phyloP scores from a whole-genome alignment of 2,888 invertebrate genomes.

The Leptarthrus brevirostris region DNA sequence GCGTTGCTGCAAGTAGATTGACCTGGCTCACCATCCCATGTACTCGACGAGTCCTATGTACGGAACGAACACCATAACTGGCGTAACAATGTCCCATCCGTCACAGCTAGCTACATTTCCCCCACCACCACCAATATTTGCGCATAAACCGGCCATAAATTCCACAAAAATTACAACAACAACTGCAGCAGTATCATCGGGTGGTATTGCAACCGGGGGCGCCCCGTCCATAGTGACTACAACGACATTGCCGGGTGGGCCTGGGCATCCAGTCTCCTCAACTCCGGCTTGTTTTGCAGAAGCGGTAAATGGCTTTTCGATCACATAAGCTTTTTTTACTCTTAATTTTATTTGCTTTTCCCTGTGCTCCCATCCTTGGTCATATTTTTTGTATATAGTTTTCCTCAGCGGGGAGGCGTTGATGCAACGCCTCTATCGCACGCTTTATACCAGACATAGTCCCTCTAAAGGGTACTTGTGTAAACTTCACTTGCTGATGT shows the following conservation, averaged over 20 bases:
- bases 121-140: constrained; percentile 63
- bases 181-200: constrained; percentile 15
- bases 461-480: background rate
- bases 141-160: constrained; percentile 59
- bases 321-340: constrained; percentile 53
- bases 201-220: constrained; percentile 11
- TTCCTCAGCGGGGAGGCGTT: background rate
- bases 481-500: background rate
- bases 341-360: constrained; percentile 52
- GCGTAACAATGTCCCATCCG: constrained; percentile 67
- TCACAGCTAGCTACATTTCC: constrained; percentile 67
- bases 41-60: constrained; percentile 67
- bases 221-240: constrained; percentile 1
- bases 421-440: background rate
- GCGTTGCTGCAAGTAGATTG: constrained; percentile 60
- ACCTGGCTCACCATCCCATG: constrained; percentile 67
- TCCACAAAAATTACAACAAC: constrained; percentile 60
- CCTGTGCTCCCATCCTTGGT: background rate
- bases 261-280: constrained; percentile 47
- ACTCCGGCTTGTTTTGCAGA: constrained; percentile 60
- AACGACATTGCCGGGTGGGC: constrained; percentile 40
- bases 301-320: constrained; percentile 62
- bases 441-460: constrained; percentile 20
- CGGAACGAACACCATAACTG: constrained; percentile 64
- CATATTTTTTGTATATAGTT: background rate